Evolutionary conservation across 2,888 invertebrate species (phyloP).

Genomic region (Chrysomela aeneicollis): DNA sequence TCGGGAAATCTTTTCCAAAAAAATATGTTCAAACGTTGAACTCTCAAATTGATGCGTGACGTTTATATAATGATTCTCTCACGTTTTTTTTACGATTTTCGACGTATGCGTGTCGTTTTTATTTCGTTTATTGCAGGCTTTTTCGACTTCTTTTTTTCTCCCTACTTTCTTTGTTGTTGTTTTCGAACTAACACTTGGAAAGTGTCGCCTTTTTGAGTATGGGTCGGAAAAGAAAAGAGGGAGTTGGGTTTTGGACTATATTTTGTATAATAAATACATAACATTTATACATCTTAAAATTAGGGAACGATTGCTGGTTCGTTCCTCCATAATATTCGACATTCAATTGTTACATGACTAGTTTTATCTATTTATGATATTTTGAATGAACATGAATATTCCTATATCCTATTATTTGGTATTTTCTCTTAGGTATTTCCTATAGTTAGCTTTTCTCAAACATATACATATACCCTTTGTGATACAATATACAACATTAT

Average conservation of each 20-base stretch:
- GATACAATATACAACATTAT: slow-evolving; percentile 48
- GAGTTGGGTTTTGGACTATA: slow-evolving; percentile 49
- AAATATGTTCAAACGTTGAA: too few relatives aligned
- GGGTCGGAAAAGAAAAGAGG: slow-evolving; percentile 23
- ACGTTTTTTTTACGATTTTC: too few relatives aligned
- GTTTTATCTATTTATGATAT: slow-evolving; percentile 52
- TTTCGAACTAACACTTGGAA: too few relatives aligned
- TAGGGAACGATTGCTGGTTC: slow-evolving; percentile 48
- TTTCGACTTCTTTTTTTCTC: too few relatives aligned
- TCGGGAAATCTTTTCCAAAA: too few relatives aligned
- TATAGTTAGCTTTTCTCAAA: slow-evolving; percentile 42
- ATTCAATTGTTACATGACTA: slow-evolving; percentile 52
- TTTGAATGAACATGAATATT: slow-evolving; percentile 41
- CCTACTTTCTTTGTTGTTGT: too few relatives aligned
- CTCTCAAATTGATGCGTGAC: too few relatives aligned
- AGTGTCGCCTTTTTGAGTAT: too few relatives aligned
- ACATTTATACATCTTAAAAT: slow-evolving; percentile 58
- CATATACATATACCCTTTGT: slow-evolving; percentile 44
- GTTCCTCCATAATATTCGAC: slow-evolving; percentile 50
- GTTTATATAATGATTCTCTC: too few relatives aligned
- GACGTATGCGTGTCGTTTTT: too few relatives aligned
- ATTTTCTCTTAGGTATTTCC: slow-evolving; percentile 32
- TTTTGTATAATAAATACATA: slow-evolving; percentile 61
- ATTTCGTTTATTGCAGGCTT: too few relatives aligned
- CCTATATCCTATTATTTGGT: slow-evolving; percentile 40